Conservation (phyloP, 1,140 invertebrate genomes). For the Drosophila pachea region DNA sequence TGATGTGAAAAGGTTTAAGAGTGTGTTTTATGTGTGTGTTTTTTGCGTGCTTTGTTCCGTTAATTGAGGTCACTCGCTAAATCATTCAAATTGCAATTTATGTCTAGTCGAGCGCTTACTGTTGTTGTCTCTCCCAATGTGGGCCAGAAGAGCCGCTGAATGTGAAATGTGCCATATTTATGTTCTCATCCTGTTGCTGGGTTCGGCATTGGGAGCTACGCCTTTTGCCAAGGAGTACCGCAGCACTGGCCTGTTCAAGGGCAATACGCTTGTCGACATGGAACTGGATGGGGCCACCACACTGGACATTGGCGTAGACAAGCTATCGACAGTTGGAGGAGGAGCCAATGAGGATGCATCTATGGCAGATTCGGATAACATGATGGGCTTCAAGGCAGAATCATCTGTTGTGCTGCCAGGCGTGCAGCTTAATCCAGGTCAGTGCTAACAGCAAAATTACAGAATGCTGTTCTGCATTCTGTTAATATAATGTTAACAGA, state of each 20-base stretch:
- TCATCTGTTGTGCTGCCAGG: slow-evolving; percentile 62
- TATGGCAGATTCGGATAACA: slow-evolving; percentile 10
- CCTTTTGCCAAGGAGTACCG: slow-evolving; percentile 71
- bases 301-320: slow-evolving; percentile 54
- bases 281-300: slow-evolving; percentile 58
- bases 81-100: slow-evolving; percentile 32
- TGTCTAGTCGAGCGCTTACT: slow-evolving; percentile 35
- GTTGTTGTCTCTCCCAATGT: slow-evolving; percentile 43
- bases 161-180: slow-evolving; percentile 47
- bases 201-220: slow-evolving; percentile 50
- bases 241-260: slow-evolving; percentile 56
- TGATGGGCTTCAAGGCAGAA: slow-evolving; percentile 54
- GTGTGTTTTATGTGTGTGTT: slow-evolving; percentile 45
- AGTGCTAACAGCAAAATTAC: neutral
- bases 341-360: neutral
- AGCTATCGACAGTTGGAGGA: slow-evolving; percentile 30
- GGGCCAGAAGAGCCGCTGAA: slow-evolving; percentile 45
- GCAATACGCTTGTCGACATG: slow-evolving; percentile 57
- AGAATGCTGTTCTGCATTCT: neutral
- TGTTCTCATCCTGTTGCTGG: slow-evolving; percentile 37
- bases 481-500: neutral
- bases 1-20: slow-evolving; percentile 52
- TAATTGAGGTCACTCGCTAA: slow-evolving; percentile 30
- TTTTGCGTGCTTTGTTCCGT: slow-evolving; percentile 42
- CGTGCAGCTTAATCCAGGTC: slow-evolving; percentile 61